A percentile compares a stretch with the other conserved stretches of the same genome.
phyloP scores from a whole-genome alignment of 2,113 vertebrate species.

The Meles meles region DNA sequence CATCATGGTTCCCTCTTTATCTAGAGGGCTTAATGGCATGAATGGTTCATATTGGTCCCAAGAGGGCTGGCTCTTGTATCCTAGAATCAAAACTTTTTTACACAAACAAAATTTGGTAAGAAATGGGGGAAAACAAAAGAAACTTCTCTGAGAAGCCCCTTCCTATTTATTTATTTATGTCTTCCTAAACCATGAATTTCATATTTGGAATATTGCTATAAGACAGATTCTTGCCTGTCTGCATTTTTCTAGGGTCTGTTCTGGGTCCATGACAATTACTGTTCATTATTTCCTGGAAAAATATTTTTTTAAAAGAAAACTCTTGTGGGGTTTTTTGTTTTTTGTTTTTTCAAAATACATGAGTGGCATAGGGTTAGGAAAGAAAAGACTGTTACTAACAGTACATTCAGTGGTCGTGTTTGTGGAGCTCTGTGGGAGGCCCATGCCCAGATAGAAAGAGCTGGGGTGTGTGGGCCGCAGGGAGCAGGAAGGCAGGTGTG shows the following conservation, averaged over 20 bases:
- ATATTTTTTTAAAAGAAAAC: constrained; percentile 45
- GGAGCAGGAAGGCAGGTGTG: background rate
- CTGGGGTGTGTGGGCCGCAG: background rate
- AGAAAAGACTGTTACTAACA: background rate
- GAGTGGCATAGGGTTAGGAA: background rate
- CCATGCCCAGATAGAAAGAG: background rate
- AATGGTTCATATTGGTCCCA: background rate
- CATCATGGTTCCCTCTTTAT: background rate
- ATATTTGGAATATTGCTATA: constrained; percentile 63
- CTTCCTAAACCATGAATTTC: constrained; percentile 59
- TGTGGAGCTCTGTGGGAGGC: background rate
- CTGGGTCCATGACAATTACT: constrained; percentile 22
- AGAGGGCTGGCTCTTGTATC: background rate
- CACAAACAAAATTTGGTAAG: background rate
- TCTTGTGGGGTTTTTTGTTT: background rate
- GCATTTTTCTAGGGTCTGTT: constrained; percentile 29
- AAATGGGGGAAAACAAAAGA: constrained; percentile 11
- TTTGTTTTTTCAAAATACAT: background rate
- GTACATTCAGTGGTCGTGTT: background rate
- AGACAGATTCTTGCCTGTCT: constrained; percentile 61
- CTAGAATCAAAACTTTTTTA: constrained; percentile 26
- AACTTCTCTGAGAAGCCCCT: constrained; percentile 15
- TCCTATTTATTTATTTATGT: constrained; percentile 62
- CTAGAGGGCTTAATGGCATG: background rate
- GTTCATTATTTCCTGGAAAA: constrained; percentile 50